Conservation (phyloP, 2,888 invertebrate genomes). For the Tiliacea aurago region DNA sequence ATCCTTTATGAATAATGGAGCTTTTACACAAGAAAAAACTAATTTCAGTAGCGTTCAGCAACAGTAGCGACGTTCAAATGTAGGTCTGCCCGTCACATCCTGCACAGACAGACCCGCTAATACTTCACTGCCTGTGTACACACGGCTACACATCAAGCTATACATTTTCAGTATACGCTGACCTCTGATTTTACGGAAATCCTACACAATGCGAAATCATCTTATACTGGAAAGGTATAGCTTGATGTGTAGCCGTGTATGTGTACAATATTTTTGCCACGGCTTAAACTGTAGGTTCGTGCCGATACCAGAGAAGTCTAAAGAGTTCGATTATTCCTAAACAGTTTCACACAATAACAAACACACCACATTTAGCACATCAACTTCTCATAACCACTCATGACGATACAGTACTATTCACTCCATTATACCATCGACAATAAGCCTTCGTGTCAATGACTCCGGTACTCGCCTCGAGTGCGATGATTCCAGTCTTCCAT, state of each 20-base stretch:
- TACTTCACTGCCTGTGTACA: not conserved
- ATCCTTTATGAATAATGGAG: not conserved
- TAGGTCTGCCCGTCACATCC: not conserved
- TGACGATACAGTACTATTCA: slow-evolving; percentile 9
- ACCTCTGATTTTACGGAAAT: no score
- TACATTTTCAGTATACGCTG: no score
- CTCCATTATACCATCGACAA: not conserved
- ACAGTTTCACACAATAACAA: slow-evolving; percentile 8
- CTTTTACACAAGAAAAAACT: not conserved
- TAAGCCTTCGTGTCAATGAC: slow-evolving; percentile 37
- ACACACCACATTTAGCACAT: not conserved
- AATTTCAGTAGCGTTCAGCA: not conserved
- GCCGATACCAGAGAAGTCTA: not conserved
- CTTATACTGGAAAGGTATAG: no score
- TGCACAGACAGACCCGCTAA: not conserved
- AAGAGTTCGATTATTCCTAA: not conserved
- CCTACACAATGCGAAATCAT: no score
- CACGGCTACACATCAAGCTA: no score
- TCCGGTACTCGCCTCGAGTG: not conserved
- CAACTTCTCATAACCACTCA: not conserved
- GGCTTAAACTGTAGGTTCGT: not conserved
- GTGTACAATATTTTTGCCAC: not conserved
- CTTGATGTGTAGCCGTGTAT: no score
- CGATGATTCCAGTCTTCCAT: slow-evolving; percentile 27
- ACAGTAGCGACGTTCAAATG: not conserved